phyloP scores from a whole-genome alignment of 2,888 invertebrate genomes.

The Trimorus sp. region DNA sequence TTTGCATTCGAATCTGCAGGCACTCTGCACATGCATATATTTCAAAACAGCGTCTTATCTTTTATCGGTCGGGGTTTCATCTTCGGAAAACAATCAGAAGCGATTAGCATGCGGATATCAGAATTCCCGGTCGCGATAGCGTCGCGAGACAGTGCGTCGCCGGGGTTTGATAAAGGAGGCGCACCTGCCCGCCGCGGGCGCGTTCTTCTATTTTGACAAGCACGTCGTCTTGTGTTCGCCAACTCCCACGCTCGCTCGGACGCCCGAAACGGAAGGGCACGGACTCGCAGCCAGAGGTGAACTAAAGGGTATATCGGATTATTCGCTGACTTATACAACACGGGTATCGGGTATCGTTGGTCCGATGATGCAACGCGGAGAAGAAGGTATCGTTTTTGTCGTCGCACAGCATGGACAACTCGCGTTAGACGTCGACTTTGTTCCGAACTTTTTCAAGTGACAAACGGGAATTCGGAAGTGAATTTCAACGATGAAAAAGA shows the following conservation, averaged over 20 bases:
- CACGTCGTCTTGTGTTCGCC: slow-evolving; percentile 45
- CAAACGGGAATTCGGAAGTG: no score
- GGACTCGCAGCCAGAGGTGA: slow-evolving; percentile 41
- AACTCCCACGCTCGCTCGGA: slow-evolving; percentile 54
- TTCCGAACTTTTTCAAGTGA: no score
- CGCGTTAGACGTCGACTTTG: no score
- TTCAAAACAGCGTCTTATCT: slow-evolving; percentile 17
- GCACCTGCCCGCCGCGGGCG: slow-evolving; percentile 62
- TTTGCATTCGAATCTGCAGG: no score
- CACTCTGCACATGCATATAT: not conserved
- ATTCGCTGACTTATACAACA: slow-evolving; percentile 77
- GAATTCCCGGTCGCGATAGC: slow-evolving; percentile 65
- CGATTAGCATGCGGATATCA: slow-evolving; percentile 32
- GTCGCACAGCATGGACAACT: no score
- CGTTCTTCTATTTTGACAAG: slow-evolving; percentile 54
- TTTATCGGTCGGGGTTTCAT: not conserved
- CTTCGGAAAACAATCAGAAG: slow-evolving; percentile 15
- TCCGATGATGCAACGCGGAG: slow-evolving; percentile 72
- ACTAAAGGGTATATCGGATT: slow-evolving; percentile 73
- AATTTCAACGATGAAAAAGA: no score
- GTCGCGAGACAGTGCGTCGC: slow-evolving; percentile 76
- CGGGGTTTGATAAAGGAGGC: slow-evolving; percentile 68
- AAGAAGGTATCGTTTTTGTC: slow-evolving; percentile 39
- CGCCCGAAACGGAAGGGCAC: slow-evolving; percentile 38
- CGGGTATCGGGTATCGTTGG: slow-evolving; percentile 73